phyloP scores from a whole-genome alignment of 2,113 vertebrate species.

The Bucco capensis region DNA sequence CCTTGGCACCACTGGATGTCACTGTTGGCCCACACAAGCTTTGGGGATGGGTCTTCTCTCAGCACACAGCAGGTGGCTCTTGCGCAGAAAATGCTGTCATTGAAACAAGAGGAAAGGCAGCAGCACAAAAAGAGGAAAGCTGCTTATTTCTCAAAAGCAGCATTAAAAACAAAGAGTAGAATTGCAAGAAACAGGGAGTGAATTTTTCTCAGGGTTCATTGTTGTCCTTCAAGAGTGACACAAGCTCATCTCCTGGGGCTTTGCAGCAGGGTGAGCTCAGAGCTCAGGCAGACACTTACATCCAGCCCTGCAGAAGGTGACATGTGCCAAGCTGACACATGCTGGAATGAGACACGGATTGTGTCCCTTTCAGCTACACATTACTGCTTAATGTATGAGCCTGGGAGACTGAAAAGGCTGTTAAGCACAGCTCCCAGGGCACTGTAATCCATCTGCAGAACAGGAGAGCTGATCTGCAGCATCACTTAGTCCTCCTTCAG shows the following conservation, averaged over 20 bases:
- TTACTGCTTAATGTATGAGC: neutral
- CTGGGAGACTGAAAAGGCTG: neutral
- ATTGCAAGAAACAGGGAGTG: neutral
- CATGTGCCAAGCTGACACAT: neutral
- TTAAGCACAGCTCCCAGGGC: fast-evolving
- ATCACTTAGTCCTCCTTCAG: neutral
- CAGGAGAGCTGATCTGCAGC: neutral
- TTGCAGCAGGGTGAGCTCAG: neutral
- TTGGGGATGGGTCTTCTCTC: neutral
- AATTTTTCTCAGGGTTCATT: neutral
- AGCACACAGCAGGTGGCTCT: neutral
- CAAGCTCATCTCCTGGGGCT: neutral
- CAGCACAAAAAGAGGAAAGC: neutral
- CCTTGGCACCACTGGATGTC: slow-evolving; percentile 18
- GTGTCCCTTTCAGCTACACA: neutral
- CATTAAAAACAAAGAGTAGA: neutral
- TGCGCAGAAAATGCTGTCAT: neutral
- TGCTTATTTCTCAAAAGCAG: neutral
- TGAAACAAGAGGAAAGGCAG: neutral
- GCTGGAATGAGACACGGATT: neutral
- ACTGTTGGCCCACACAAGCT: slow-evolving; percentile 4
- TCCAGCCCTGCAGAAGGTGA: neutral
- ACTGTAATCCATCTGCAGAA: neutral
- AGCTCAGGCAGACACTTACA: neutral
- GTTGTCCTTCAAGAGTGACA: neutral